phyloP scores from a whole-genome alignment of 2,113 vertebrate species.

The Centropus unirufus region DNA sequence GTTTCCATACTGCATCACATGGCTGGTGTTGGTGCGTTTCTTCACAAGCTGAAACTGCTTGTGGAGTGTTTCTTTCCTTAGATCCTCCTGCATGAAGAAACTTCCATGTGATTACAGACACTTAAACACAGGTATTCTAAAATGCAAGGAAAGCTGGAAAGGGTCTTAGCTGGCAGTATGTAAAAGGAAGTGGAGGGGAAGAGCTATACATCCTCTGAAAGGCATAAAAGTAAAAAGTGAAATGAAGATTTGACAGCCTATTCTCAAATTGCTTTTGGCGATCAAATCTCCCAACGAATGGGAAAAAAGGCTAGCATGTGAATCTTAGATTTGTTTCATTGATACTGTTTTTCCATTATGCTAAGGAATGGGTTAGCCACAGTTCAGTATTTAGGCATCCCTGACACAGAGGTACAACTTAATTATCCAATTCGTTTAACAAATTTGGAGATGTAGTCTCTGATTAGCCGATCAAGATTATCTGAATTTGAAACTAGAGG shows the following conservation, averaged over 20 bases:
- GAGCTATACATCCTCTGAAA: not conserved
- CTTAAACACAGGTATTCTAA: not conserved
- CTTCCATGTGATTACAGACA: not conserved
- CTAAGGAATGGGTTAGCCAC: not conserved
- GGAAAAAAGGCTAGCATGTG: not conserved
- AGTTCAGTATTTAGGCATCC: not conserved
- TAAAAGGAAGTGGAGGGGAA: not conserved
- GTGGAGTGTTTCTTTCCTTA: slow-evolving; percentile 87
- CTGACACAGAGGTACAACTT: not conserved
- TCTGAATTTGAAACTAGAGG: not conserved
- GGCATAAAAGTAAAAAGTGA: not conserved
- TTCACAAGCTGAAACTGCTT: slow-evolving; percentile 93
- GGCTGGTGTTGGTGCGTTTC: slow-evolving; percentile 92
- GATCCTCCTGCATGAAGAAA: slow-evolving; percentile 84
- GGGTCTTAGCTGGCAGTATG: not conserved
- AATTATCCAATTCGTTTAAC: not conserved
- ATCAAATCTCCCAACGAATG: not conserved
- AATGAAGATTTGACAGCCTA: not conserved
- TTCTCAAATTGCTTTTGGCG: not conserved
- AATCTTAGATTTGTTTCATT: not conserved
- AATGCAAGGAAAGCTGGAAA: not conserved
- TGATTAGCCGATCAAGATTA: not conserved
- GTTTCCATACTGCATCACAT: slow-evolving; percentile 97
- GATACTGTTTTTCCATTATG: not conserved
- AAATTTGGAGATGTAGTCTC: not conserved